Evolutionary conservation across 2,797 vertebrate genomes (phyloP).

Genomic region (Champsocephalus gunnari): DNA sequence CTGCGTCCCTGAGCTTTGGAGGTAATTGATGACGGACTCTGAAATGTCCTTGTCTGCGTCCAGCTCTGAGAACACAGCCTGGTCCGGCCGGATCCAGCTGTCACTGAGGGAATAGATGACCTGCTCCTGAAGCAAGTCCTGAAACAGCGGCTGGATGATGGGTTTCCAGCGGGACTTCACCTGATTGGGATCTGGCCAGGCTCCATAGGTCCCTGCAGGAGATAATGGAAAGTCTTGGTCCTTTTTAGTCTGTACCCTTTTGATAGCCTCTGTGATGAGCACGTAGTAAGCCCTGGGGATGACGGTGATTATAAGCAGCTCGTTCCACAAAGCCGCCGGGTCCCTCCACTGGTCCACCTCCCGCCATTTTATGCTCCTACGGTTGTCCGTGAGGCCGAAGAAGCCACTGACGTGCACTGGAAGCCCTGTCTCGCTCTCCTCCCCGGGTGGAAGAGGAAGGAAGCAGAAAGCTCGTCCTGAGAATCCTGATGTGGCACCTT

Average conservation of each 20-base stretch:
- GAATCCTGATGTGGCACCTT: conserved; percentile 89
- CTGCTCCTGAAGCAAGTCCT: conserved; percentile 88
- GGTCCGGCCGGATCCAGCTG: conserved; percentile 90
- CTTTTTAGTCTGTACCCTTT: conserved; percentile 88
- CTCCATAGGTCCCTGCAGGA: conserved; percentile 86
- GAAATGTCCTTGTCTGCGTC: conserved; percentile 86
- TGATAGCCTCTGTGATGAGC: conserved; percentile 91
- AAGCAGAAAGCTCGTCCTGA: conserved; percentile 97
- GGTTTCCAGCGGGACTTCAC: conserved; percentile 92
- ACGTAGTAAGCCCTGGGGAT: conserved; percentile 93
- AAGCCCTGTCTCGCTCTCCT: conserved; percentile 96
- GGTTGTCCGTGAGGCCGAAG: conserved; percentile 98
- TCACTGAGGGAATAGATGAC: conserved; percentile 90
- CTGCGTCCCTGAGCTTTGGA: conserved; percentile 94
- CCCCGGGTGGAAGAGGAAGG: conserved; percentile 94
- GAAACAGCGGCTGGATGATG: conserved; percentile 91
- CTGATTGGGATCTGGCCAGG: conserved; percentile 91
- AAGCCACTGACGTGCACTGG: conserved; percentile 98
- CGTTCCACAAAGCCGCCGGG: conserved; percentile 97
- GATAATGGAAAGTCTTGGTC: conserved; percentile 90
- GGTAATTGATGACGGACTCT: conserved; percentile 92
- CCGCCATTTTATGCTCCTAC: conserved; percentile 98
- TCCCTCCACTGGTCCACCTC: conserved; percentile 98
- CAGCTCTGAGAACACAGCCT: conserved; percentile 92
- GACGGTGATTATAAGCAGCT: conserved; percentile 91